Evolutionary conservation across 2,797 vertebrate genomes (phyloP).

Genomic region (Borostomias antarcticus): DNA sequence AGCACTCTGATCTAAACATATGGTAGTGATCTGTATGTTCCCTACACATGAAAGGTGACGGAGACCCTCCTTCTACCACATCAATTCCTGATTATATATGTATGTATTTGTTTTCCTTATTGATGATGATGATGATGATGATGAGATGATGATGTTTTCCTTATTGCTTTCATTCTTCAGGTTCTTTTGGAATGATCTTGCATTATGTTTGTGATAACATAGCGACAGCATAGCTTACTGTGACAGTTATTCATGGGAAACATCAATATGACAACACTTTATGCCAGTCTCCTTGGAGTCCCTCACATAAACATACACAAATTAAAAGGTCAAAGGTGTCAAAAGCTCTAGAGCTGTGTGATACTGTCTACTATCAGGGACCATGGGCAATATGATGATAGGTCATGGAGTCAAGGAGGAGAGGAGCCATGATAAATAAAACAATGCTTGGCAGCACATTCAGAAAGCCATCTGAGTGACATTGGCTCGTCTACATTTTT

Average conservation of each 20-base stretch:
- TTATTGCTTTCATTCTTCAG: constrained; percentile 22
- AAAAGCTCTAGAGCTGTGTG: not conserved
- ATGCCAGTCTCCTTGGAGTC: not conserved
- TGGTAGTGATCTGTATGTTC: no score
- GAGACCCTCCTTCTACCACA: no score
- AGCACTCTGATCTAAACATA: no score
- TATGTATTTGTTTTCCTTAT: constrained; percentile 65
- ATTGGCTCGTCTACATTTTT: not conserved
- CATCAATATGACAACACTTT: constrained; percentile 35
- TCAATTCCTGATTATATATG: constrained; percentile 56
- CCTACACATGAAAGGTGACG: no score
- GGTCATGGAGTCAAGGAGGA: not conserved
- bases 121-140: no score
- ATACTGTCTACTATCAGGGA: not conserved
- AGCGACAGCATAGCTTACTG: constrained; percentile 51
- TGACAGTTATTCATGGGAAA: constrained; percentile 52
- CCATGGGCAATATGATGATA: not conserved
- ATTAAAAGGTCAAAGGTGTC: constrained; percentile 3
- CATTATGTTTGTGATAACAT: constrained; percentile 53
- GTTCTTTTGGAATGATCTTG: constrained; percentile 47
- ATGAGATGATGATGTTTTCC: no score
- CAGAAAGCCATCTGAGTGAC: constrained; percentile 31
- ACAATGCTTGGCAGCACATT: not conserved
- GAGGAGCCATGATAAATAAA: not conserved
- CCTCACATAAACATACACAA: not conserved